Conservation (phyloP, 2,113 vertebrate genomes). For the Ardeotis arabs region DNA sequence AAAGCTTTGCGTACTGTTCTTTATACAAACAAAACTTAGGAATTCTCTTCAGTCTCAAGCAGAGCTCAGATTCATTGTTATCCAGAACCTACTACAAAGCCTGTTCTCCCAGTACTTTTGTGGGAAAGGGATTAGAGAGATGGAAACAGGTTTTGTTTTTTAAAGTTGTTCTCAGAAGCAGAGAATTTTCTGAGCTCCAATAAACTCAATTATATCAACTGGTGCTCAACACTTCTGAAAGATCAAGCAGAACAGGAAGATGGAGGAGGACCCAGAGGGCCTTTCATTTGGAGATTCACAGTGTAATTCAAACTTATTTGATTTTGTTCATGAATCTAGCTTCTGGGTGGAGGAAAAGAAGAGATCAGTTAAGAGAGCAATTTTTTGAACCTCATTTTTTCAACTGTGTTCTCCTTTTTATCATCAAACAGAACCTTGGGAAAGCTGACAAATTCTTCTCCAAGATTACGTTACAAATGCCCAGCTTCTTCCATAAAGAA, state of each 20-base stretch:
- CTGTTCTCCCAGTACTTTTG: constrained; percentile 21
- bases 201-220: constrained; percentile 58
- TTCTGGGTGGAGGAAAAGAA: not conserved
- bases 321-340: not conserved
- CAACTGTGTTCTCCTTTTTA: not conserved
- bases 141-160: constrained; percentile 21
- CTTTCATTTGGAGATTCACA: not conserved
- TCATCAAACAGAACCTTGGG: not conserved
- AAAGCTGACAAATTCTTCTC: not conserved
- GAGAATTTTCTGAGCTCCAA: not conserved
- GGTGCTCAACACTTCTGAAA: constrained; percentile 1
- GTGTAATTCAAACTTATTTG: not conserved
- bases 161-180: not conserved
- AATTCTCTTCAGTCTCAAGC: not conserved
- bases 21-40: constrained; percentile 3
- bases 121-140: constrained; percentile 16
- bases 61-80: not conserved
- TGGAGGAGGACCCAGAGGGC: not conserved
- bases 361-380: not conserved
- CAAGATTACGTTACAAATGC: rapidly evolving
- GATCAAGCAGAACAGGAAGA: constrained; percentile 16
- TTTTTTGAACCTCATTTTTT: not conserved
- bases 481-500: not conserved
- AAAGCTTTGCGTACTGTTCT: constrained; percentile 3
- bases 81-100: not conserved